Evolutionary conservation across 2,888 invertebrate genomes (phyloP).

Genomic region (Halictus quadricinctus): DNA sequence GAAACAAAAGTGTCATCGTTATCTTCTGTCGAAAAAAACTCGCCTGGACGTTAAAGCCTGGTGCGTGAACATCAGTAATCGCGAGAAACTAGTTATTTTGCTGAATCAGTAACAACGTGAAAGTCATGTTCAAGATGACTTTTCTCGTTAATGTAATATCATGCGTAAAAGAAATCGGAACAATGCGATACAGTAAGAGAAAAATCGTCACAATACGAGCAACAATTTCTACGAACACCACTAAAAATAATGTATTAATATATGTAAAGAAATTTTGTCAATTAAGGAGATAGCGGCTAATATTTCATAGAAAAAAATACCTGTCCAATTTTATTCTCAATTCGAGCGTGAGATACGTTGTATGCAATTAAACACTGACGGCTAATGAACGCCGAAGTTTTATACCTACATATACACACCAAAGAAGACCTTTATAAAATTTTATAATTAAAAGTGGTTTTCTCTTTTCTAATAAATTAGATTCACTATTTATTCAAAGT

Average conservation of each 20-base stretch:
- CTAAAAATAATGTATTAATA: background rate
- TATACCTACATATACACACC: background rate
- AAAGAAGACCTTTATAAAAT: background rate
- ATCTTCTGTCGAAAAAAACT: constrained; percentile 16
- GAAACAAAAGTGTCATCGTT: constrained; percentile 25
- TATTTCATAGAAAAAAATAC: background rate
- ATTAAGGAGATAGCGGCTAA: background rate
- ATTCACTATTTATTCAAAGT: background rate
- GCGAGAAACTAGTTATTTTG: constrained; percentile 8
- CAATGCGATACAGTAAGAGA: background rate
- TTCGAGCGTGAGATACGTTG: background rate
- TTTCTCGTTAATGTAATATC: constrained; percentile 19
- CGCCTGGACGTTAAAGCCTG: constrained; percentile 15
- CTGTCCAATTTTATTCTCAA: background rate
- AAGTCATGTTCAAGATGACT: constrained; percentile 34
- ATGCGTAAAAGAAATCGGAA: constrained; percentile 9
- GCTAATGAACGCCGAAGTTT: constrained; percentile 3
- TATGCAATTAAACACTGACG: background rate
- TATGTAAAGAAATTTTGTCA: background rate
- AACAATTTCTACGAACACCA: background rate
- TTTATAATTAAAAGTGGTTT: background rate
- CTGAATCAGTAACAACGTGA: constrained; percentile 37
- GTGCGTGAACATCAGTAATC: constrained; percentile 30
- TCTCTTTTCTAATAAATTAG: background rate
- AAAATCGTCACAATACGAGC: constrained; percentile 19